These are phyloP conservation scores for Zelleria hepariella DNA, from an alignment of 2,888 invertebrate species.

Conservation along the genomic window DNA sequence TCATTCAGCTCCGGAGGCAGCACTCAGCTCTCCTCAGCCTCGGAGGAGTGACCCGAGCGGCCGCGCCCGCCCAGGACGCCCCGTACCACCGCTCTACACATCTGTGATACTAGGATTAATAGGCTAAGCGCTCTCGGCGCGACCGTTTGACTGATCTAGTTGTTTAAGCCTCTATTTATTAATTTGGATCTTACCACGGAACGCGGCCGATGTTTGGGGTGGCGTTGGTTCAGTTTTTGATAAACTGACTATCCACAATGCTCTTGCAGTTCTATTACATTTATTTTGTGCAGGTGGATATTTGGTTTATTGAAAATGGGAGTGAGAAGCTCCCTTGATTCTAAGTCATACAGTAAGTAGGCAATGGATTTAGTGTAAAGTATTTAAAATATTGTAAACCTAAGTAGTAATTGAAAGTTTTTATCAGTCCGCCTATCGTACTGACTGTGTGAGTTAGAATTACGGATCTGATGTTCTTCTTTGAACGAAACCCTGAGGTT, in stretches of 20 bases:
- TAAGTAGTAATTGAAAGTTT: neutral
- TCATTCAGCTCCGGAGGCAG: slow-evolving; percentile 77
- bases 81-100: slow-evolving; percentile 66
- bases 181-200: slow-evolving; percentile 11
- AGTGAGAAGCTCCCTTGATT: too few relatives aligned
- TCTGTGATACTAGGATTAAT: slow-evolving; percentile 72
- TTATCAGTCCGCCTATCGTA: too few relatives aligned
- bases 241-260: too few relatives aligned
- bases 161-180: slow-evolving; percentile 66
- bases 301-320: too few relatives aligned
- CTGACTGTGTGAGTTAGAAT: neutral
- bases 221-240: neutral
- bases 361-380: neutral
- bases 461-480: too few relatives aligned
- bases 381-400: neutral
- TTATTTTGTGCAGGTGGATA: too few relatives aligned
- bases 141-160: slow-evolving; percentile 70
- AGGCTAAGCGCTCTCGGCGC: slow-evolving; percentile 63
- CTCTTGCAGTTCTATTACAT: too few relatives aligned
- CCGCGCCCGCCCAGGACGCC: slow-evolving; percentile 24
- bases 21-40: slow-evolving; percentile 74
- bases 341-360: neutral
- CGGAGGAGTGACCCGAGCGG: slow-evolving; percentile 69
- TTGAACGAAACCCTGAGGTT: neutral
- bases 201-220: neutral